These are phyloP conservation scores for Idaea dimidiata DNA, from an alignment of 2,888 invertebrate species.

Conservation along the genomic window DNA sequence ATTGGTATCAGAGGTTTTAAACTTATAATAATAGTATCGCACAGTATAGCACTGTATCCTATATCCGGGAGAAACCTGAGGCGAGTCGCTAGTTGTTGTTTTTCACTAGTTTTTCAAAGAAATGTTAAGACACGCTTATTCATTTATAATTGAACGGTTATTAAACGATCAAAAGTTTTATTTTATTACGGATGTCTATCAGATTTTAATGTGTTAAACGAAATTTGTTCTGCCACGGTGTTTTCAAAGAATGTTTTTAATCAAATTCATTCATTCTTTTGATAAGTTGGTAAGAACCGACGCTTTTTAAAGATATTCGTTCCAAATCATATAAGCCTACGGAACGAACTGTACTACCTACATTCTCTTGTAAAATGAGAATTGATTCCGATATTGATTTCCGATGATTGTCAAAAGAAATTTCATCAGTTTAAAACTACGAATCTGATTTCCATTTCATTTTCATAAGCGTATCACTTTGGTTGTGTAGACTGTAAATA, in stretches of 20 bases:
- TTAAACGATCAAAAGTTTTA: constrained; percentile 5
- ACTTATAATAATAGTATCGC: too few species aligned
- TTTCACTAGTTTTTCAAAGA: neutral
- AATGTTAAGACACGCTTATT: neutral
- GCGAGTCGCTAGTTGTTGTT: neutral
- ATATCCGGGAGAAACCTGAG: too few species aligned
- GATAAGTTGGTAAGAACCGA: neutral
- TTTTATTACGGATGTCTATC: constrained; percentile 1
- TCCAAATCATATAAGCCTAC: neutral
- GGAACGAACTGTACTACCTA: neutral
- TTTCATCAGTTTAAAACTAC: neutral
- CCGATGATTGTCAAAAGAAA: neutral
- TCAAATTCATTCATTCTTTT: neutral
- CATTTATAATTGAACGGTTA: neutral
- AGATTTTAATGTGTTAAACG: neutral
- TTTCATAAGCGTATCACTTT: neutral
- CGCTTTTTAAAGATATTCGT: constrained; percentile 4
- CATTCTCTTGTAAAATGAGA: too few species aligned
- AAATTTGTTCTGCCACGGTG: constrained; percentile 1
- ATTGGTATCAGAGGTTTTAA: too few species aligned
- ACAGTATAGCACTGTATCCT: too few species aligned
- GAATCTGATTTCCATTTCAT: neutral
- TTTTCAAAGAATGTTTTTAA: neutral
- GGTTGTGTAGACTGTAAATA: constrained; percentile 38
- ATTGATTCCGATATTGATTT: neutral